Percentiles rank a stretch among this genome's conserved stretches.
Evolutionary conservation across 2,797 vertebrate species (phyloP).

Genomic region (Sparidentex hasta): DNA sequence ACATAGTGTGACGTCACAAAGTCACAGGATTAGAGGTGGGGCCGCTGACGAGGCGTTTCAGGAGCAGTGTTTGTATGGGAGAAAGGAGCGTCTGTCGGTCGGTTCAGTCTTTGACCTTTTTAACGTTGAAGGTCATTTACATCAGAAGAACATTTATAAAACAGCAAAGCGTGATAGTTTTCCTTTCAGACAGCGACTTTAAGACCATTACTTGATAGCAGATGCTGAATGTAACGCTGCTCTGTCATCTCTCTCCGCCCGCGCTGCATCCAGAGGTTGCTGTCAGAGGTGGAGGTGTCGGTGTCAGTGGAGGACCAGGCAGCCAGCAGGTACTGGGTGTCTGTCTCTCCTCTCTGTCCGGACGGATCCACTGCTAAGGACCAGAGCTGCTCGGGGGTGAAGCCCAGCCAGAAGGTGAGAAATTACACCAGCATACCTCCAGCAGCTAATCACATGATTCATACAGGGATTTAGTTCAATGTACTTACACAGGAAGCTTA

Average conservation of each 20-base stretch:
- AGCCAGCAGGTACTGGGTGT: constrained; percentile 90
- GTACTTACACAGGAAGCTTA: neutral
- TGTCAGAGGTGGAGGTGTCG: constrained; percentile 94
- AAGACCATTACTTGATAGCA: neutral
- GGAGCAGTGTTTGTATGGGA: too few species aligned
- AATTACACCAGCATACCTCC: constrained; percentile 32
- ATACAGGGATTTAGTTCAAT: neutral
- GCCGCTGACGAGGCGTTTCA: too few species aligned
- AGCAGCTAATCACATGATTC: neutral
- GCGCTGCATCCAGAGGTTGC: constrained; percentile 87
- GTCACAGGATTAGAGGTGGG: too few species aligned
- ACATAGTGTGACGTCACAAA: too few species aligned
- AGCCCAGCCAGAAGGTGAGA: constrained; percentile 92
- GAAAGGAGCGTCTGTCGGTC: too few species aligned
- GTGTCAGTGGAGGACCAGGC: constrained; percentile 92
- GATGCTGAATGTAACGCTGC: constrained; percentile 6
- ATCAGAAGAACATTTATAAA: too few species aligned
- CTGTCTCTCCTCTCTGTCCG: constrained; percentile 93
- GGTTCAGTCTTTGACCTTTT: too few species aligned
- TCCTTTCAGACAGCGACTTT: neutral
- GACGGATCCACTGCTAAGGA: constrained; percentile 86
- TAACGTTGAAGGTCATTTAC: too few species aligned
- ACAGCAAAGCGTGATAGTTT: too few species aligned
- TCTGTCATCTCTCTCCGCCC: constrained; percentile 20
- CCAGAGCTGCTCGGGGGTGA: constrained; percentile 91